These are phyloP conservation scores for Dryobates pubescens DNA, from an alignment of 2,797 vertebrate genomes.

Conservation along the genomic window DNA sequence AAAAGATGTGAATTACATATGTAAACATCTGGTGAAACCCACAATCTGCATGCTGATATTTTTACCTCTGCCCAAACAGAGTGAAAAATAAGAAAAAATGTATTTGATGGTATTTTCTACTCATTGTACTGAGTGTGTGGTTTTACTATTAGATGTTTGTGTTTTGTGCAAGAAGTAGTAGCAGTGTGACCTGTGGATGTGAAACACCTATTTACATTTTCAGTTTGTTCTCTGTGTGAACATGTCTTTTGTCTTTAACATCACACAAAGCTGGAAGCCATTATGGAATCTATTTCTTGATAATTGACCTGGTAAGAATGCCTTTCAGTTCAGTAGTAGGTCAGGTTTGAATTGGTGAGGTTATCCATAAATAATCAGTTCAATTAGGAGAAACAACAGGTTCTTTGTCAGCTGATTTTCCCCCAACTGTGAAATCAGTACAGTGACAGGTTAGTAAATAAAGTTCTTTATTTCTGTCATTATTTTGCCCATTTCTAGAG, in stretches of 20 bases:
- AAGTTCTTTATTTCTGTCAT: constrained; percentile 52
- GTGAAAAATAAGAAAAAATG: neutral
- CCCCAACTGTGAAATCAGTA: constrained; percentile 52
- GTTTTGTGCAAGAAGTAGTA: neutral
- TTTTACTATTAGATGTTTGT: neutral
- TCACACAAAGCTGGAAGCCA: constrained; percentile 52
- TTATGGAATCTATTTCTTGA: constrained; percentile 46
- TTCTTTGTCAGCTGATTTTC: constrained; percentile 68
- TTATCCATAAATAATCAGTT: constrained; percentile 71
- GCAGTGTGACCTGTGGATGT: neutral
- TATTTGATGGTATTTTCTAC: neutral
- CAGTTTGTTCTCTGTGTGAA: constrained; percentile 45
- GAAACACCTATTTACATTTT: constrained; percentile 56
- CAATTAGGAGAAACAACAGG: constrained; percentile 61
- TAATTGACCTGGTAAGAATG: constrained; percentile 63
- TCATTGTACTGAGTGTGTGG: neutral
- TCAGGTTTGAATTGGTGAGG: constrained; percentile 72
- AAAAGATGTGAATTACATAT: neutral
- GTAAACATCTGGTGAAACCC: neutral
- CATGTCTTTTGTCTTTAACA: constrained; percentile 64
- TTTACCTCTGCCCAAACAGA: neutral
- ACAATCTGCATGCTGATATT: neutral
- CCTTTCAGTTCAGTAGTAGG: constrained; percentile 57
- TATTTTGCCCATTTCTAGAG: constrained; percentile 31
- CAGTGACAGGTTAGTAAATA: constrained; percentile 54